Evolutionary conservation across 2,888 invertebrate species (phyloP).

Genomic region (Keiferia lycopersicella): DNA sequence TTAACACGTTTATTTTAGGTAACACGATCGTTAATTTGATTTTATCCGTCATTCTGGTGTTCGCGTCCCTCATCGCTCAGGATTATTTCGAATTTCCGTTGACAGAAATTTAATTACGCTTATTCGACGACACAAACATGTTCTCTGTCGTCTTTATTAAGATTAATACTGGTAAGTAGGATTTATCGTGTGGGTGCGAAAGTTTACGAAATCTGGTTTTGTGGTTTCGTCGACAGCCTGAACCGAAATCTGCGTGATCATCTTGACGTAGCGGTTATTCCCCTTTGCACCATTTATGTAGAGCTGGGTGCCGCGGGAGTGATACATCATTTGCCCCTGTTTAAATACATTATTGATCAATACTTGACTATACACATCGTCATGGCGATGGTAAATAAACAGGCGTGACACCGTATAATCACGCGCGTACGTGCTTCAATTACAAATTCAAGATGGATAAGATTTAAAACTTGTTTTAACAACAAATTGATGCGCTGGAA

Average conservation of each 20-base stretch:
- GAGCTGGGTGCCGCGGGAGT: slow-evolving; percentile 47
- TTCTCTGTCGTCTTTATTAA: slow-evolving; percentile 27
- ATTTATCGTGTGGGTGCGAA: background rate
- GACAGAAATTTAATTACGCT: slow-evolving; percentile 36
- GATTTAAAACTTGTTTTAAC: background rate
- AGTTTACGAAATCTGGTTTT: slow-evolving; percentile 1
- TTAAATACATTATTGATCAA: slow-evolving; percentile 36
- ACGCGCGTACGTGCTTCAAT: background rate
- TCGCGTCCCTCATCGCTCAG: background rate
- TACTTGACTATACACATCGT: slow-evolving; percentile 15
- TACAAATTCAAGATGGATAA: background rate
- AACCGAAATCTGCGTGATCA: background rate
- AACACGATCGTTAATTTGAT: slow-evolving; percentile 9
- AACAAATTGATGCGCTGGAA: too few relatives aligned
- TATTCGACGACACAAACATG: slow-evolving; percentile 34
- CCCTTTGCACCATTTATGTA: slow-evolving; percentile 37
- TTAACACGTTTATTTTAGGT: background rate
- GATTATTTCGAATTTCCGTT: slow-evolving; percentile 31
- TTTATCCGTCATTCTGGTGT: background rate
- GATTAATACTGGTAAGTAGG: slow-evolving; percentile 38
- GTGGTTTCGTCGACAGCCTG: background rate
- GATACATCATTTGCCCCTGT: slow-evolving; percentile 42
- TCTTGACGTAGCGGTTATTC: background rate
- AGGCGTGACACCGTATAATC: slow-evolving; percentile 1
- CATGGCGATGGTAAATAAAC: slow-evolving; percentile 22